Base-by-base conservation (phyloP, 1,140 invertebrate species). In the Brachionus angularis region DNA sequence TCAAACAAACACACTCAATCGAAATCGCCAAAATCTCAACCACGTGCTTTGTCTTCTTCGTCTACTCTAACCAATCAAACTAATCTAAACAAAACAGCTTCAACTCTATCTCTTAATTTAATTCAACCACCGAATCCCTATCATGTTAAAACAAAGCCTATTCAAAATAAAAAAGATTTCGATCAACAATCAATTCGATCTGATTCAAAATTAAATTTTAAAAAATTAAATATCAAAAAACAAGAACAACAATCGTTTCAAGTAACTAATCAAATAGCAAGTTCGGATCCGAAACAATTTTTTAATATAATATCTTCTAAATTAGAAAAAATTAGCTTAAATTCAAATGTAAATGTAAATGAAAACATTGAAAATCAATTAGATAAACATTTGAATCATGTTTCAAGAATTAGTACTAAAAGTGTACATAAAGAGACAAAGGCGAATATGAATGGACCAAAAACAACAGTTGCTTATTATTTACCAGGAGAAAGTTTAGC, bases 381-480 rank as follows among this genome's bases (percentile, higher is more conserved):
- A 8, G 53, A 58, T 39, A 34, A 31, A 0, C 53, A 58, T 58
- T 58, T 58, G 33, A 36, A 58, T 36, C 53, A 58, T 42, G 53
- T 58, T 18, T 58, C 53, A 1, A 58, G 53, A 58, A n/a, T 23
- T 1, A 58, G 16, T 3, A 39, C 33, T 16, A 10, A 31, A 1
- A 58, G 27, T 23, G 1, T 34, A 23, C 10, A 14, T 21, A 16
- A 42, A 23, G 27, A 3, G 50, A 36, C n/a, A 18, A 34, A 16
- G 33, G 7, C 12, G 12, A 12, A 10, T 16, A 33, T 0, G 1
- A 27, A 31, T 53, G 25, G 8, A 31, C n/a, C 18, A 2, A 47
- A 27, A 36, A 46, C 12, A 18, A 67, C 62, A 1, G 62, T 67
- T 12, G 62, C 62, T 12, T 67, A 67, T 47, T 67, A 67, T n/a